Conservation (phyloP, 2,888 invertebrate genomes). For the Barypeithes pellucidus region DNA sequence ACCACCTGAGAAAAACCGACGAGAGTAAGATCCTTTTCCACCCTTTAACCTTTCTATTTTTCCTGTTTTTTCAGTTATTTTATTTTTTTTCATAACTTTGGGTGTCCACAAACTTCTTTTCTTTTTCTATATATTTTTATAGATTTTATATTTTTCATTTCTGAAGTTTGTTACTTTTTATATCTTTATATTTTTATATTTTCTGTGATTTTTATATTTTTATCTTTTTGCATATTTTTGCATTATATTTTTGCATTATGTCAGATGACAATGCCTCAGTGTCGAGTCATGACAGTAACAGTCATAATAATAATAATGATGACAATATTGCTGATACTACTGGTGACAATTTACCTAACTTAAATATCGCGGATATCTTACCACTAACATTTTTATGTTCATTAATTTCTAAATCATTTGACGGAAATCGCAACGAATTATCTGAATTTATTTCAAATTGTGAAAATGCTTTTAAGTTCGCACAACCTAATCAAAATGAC, state of each 20-base stretch:
- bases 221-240: too few species aligned
- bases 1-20: background rate
- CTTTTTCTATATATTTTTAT: too few species aligned
- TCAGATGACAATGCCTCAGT: too few species aligned
- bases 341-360: too few species aligned
- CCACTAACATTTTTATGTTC: conserved; percentile 22
- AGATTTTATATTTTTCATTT: background rate
- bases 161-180: background rate
- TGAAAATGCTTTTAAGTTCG: conserved; percentile 32
- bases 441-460: conserved; percentile 33
- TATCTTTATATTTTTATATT: too few species aligned
- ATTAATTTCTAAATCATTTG: conserved; percentile 29
- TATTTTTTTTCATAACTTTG: background rate
- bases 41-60: background rate
- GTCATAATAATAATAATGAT: background rate
- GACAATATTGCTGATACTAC: background rate
- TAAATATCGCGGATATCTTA: background rate
- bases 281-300: too few species aligned
- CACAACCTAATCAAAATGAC: conserved; percentile 10
- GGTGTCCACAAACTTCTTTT: background rate
- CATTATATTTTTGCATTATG: too few species aligned
- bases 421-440: conserved; percentile 31
- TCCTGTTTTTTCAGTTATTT: background rate
- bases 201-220: too few species aligned
- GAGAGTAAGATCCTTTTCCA: background rate